Evolutionary conservation across 2,888 invertebrate genomes (phyloP).

Genomic region (Isoperla grammatica): DNA sequence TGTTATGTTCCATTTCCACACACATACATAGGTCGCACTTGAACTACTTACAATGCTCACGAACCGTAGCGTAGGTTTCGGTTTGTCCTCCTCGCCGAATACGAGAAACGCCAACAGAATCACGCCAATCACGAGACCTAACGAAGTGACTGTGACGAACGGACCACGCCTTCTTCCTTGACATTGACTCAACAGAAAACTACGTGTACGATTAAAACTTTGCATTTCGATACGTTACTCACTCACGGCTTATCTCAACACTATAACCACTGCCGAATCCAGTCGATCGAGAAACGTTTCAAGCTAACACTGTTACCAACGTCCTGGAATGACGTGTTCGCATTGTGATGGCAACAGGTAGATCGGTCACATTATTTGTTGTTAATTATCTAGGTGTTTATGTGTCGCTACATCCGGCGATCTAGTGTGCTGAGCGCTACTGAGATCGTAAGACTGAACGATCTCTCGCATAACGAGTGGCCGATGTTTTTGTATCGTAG

Average conservation of each 20-base stretch:
- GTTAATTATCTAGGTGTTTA: neutral
- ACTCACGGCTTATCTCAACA: neutral
- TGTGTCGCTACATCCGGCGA: no score
- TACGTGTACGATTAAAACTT: neutral
- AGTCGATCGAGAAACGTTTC: neutral
- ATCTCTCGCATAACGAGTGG: no score
- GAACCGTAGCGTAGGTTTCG: constrained; percentile 21
- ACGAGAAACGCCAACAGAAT: constrained; percentile 27
- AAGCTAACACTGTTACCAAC: neutral
- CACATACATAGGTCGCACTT: no score
- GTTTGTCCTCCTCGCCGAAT: constrained; percentile 23
- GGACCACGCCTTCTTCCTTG: constrained; percentile 21
- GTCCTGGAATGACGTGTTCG: neutral
- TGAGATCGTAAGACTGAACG: no score
- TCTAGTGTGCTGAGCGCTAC: no score
- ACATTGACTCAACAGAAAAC: constrained; percentile 14
- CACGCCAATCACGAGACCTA: constrained; percentile 24
- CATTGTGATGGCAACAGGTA: neutral
- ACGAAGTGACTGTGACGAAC: constrained; percentile 23
- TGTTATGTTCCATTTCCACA: neutral
- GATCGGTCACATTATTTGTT: neutral
- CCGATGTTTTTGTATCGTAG: no score
- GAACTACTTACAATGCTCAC: constrained; percentile 27
- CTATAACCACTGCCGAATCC: neutral
- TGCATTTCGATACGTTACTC: constrained; percentile 1